phyloP scores from a whole-genome alignment of 2,797 vertebrate species.

The Onychomys arenicola region DNA sequence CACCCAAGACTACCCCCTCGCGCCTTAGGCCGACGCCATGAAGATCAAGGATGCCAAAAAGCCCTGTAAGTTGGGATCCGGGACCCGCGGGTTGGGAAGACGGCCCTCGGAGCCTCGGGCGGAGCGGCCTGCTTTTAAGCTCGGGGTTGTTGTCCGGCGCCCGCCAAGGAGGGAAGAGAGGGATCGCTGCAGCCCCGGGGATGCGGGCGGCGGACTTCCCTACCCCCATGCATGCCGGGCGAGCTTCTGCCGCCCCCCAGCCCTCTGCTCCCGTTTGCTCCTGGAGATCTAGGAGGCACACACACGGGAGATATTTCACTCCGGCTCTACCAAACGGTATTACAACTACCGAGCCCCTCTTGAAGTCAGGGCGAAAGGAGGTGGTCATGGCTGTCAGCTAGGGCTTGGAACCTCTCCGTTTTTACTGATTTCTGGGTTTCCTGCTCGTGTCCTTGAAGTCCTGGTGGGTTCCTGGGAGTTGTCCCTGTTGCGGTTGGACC shows the following conservation, averaged over 20 bases:
- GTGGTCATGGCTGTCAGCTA: constrained; percentile 8
- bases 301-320: neutral
- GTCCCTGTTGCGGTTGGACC: constrained; percentile 7
- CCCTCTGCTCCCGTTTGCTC: neutral
- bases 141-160: neutral
- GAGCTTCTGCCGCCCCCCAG: neutral
- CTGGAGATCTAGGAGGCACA: neutral
- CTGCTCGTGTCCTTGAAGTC: constrained; percentile 69
- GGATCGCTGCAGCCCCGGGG: neutral
- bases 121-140: neutral
- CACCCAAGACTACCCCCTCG: neutral
- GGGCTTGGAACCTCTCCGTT: neutral
- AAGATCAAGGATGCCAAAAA: constrained; percentile 92
- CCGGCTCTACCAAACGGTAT: neutral
- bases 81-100: constrained; percentile 8
- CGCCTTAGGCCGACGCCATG: constrained; percentile 81
- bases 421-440: neutral
- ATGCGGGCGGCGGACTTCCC: neutral
- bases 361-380: neutral
- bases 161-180: neutral
- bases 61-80: constrained; percentile 86
- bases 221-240: fast-evolving
- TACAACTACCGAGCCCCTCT: neutral
- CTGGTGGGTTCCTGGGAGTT: constrained; percentile 37
- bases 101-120: neutral